phyloP scores from a whole-genome alignment of 2,113 vertebrate species.

The Proteles cristata region DNA sequence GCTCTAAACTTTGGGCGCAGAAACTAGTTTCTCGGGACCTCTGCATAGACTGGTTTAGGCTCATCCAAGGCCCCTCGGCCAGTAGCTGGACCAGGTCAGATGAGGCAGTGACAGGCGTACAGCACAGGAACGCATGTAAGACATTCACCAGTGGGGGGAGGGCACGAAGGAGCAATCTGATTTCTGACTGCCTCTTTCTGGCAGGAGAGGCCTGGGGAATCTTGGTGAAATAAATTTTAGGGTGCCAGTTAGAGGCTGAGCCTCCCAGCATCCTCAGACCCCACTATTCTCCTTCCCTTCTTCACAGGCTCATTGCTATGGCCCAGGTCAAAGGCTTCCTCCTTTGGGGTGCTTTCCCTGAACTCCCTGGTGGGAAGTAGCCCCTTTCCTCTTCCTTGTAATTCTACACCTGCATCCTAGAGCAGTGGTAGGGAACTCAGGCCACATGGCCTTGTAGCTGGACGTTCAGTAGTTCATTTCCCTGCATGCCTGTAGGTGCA shows the following conservation, averaged over 20 bases:
- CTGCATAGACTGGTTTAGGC: background rate
- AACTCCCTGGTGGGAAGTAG: background rate
- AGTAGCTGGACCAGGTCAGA: background rate
- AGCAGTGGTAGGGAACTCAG: background rate
- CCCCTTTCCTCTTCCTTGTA: background rate
- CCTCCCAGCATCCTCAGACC: fast-evolving
- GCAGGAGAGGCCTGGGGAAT: background rate
- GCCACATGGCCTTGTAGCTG: background rate
- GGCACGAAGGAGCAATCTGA: background rate
- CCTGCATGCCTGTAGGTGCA: background rate
- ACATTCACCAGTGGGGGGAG: background rate
- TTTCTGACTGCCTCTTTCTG: background rate
- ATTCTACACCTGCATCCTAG: background rate
- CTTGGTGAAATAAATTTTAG: background rate
- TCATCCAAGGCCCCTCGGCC: background rate
- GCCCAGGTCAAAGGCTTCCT: background rate
- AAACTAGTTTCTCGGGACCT: background rate
- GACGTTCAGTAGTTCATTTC: background rate
- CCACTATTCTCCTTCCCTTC: background rate
- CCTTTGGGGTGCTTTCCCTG: background rate
- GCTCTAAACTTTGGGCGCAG: background rate
- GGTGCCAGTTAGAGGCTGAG: background rate
- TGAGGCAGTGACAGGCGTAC: background rate
- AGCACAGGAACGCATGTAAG: background rate
- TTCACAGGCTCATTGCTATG: background rate